Evolutionary conservation across 2,888 invertebrate species (phyloP), one percentile per base, ranked within the genome.

Genomic region (Tenthredo notha): DNA sequence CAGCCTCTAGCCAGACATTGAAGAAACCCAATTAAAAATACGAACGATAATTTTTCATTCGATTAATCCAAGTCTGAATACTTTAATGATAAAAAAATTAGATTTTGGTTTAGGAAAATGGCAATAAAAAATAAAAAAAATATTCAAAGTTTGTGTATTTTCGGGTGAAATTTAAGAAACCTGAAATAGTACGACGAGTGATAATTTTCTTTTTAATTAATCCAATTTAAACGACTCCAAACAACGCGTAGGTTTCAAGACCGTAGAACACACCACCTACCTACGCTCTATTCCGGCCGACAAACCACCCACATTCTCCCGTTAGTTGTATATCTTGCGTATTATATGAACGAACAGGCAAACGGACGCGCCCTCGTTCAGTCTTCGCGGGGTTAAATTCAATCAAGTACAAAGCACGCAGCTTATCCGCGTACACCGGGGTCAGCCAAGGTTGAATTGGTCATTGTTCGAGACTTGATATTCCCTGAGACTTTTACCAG

Each of bases 371-470:
- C 83, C 83, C 70, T 83, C 83, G 67, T 43, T 67, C 80, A 15
- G 67, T 67, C 67, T 67, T 70, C 87, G 88, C 91, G 90, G 90
- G 88, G 92, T 90, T 91, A 92, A 92, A 92, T 92, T 92, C 92
- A 92, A 92, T 92, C 91, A 92, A 91, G 89, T 90, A 88, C 89
- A 90, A 91, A 91, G 91, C 92, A 91, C 92, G 88, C 90, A 89
- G 90, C 90, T 92, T 90, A 89, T n/a, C 88, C 90, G 88, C 89
- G 89, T 88, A 90, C 89, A 88, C 89, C 86, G 89, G 92, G 92
- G 92, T 92, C 92, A 92, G 90, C 88, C 87, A 91, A 91, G 92
- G 92, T 92, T 54, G 47, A 29, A 58, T 50, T 77, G 50, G 77
- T 77, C 77, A 54, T 29, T 25, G 25, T 77, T 77, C 77, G 47